Evolutionary conservation across 2,797 vertebrate species (phyloP), one percentile per base, ranked within the genome.

Genomic region (Rhinophrynus dorsalis): DNA sequence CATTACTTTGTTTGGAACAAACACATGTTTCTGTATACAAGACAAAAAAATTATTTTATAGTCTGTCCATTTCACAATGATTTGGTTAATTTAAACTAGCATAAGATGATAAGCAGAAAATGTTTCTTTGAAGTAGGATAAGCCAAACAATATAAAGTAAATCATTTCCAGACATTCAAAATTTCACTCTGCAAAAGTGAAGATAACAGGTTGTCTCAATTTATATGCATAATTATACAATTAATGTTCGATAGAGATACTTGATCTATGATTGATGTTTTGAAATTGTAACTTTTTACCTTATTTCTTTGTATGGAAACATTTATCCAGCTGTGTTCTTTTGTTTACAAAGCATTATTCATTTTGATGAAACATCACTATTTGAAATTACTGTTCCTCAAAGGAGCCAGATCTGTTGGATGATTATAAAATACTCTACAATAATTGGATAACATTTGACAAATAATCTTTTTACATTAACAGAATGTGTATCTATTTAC

Each of bases 301-400:
- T 17, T 61, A 30, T 32, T 47, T 61, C 18, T 33, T 29, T 23
- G 18, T 24, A 48, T 33, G 21, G 48, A 29, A 27, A 18, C n/a
- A 38, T 15, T 10, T 24, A 57, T 26, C 20, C 20, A 38, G 11
- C 33, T 57, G 55, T 37, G 27, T 50, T 50, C 45, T 63, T 29
- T 48, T 37, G 29, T 50, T 63, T 63, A 37, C 44, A 38, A 51
- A 47, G 45, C 45, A 37, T 17, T 63, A n/a, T 50, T 30, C 30
- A 18, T 38, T 51, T 51, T 63, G 44, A 26, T 63, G 21, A 38
- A 51, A 63, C 33, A 50, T 63, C n/a, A 37, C n/a, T 63, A 51
- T 50, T 50, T 48, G 32, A 20, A 37, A 12, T 23, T 24, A 44
- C 18, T 33, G 27, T 35, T 51, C 38, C 30, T 63, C 32, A 50